A percentile compares a stretch with the other conserved stretches of the same genome.
Conservation (phyloP, 2,113 vertebrate species). For the Cichladusa arquata region DNA sequence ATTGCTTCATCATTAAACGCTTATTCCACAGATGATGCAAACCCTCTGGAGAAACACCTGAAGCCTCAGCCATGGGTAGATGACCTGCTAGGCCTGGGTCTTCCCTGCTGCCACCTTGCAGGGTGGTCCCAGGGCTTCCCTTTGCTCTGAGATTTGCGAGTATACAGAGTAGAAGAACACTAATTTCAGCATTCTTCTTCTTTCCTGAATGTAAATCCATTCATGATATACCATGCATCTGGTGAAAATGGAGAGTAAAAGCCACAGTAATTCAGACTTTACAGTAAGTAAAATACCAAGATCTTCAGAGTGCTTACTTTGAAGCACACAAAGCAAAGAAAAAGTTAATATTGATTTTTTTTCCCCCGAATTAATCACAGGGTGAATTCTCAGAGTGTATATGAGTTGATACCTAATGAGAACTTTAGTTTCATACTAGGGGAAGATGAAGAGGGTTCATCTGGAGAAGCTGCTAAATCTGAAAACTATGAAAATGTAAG, state of each 20-base stretch:
- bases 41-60: neutral
- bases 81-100: neutral
- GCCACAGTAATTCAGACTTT: neutral
- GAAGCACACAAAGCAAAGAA: neutral
- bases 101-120: neutral
- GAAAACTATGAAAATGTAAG: neutral
- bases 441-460: neutral
- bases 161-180: neutral
- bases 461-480: neutral
- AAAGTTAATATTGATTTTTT: neutral
- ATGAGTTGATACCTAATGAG: neutral
- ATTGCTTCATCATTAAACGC: neutral
- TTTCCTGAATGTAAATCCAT: neutral
- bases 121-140: rapidly evolving
- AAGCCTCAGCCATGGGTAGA: neutral
- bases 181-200: neutral
- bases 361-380: neutral
- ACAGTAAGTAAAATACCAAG: neutral
- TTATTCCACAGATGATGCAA: neutral
- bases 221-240: rapidly evolving
- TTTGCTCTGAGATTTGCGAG: neutral
- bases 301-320: neutral
- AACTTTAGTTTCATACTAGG: neutral
- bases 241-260: neutral
- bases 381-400: neutral